Conservation (phyloP, 2,888 invertebrate species). For the Apantesis nais region DNA sequence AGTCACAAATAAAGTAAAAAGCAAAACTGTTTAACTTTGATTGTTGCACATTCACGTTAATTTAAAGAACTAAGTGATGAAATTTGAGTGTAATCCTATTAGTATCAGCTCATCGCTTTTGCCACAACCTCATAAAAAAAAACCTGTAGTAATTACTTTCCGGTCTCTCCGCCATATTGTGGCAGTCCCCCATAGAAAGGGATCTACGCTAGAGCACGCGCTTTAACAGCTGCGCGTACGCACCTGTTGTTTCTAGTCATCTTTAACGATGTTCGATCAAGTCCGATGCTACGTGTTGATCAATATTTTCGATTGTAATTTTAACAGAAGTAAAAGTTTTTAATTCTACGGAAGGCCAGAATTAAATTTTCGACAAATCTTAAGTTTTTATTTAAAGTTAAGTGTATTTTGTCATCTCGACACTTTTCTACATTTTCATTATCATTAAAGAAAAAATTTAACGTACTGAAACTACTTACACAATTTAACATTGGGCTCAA, state of each 20-base stretch:
- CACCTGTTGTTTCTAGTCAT: constrained; percentile 48
- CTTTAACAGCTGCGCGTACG: constrained; percentile 58
- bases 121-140: constrained; percentile 16
- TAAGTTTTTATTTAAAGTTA: too few relatives aligned
- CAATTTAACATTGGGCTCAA: too few relatives aligned
- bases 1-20: too few relatives aligned
- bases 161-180: constrained; percentile 42
- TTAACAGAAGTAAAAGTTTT: neutral
- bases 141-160: constrained; percentile 36
- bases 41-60: too few relatives aligned
- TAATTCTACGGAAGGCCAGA: neutral
- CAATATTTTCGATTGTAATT: constrained; percentile 1
- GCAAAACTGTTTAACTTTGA: too few relatives aligned
- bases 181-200: constrained; percentile 38
- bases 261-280: constrained; percentile 9
- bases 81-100: neutral
- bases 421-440: too few relatives aligned
- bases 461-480: too few relatives aligned
- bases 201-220: constrained; percentile 63
- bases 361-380: neutral
- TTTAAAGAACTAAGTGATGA: neutral
- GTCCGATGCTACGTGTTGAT: neutral
- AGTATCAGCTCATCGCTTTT: constrained; percentile 13
- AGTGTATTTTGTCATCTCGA: too few relatives aligned
- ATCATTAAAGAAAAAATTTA: too few relatives aligned